Evolutionary conservation across 2,113 vertebrate genomes (phyloP), one percentile per base, ranked within the genome.

Genomic region (Chiloscyllium plagiosum): DNA sequence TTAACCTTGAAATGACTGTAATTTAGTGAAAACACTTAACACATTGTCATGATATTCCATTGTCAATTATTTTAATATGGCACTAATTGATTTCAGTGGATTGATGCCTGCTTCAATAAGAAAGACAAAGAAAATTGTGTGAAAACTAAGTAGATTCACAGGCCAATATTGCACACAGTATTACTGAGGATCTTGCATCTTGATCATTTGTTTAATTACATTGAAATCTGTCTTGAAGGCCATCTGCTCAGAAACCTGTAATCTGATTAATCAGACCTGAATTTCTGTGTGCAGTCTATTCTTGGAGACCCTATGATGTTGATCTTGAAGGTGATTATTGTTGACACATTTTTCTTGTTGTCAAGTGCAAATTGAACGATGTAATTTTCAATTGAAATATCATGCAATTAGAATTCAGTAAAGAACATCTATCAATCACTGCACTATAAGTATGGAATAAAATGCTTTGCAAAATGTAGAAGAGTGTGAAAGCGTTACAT

Each of bases 311-410:
- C 80, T 47, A 83, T 19, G 61, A 93, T 20, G 29, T 20, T 92
- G 89, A 37, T 37, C 61, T 68, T 37, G 89, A 66, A 93, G 61
- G 20, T 66, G 61, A 68, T 68, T n/a, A 66, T 93, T 37, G 56
- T 93, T 66, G 89, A 33, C 87, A n/a, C 15, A 68, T 76, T 92
- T 90, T 90, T 92, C 15, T 89, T 89, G 83, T 33, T 61, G 61
- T 33, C 12, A 61, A 90, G 52, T 56, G 61, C 61, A 52, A 33
- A 52, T 26, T 33, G 29, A 90, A 29, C 52, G 3, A 6, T 90
- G 24, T 61, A 90, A 61, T 61, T 90, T 61, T 65, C 2, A 56
- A 17, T 33, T 1, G 26, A 90, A 90, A 24, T 61, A 65, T 13
- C 33, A 90, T 33, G 4, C 13, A 90, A 90, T 89, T 89, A 52